Conservation (phyloP, 2,888 invertebrate species). For the Temnothorax unifasciatus region DNA sequence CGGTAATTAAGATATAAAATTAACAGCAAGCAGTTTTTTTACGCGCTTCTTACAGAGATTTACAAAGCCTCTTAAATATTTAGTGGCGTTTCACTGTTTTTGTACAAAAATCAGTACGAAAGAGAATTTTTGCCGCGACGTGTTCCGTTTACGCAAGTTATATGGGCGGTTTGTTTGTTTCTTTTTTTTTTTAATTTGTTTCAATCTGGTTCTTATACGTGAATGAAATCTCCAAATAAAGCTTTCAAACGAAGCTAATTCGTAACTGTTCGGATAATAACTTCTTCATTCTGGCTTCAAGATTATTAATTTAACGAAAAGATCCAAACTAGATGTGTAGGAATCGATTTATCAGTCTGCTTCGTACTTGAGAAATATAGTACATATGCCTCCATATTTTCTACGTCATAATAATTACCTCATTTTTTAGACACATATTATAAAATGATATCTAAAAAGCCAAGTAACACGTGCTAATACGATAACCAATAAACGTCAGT, state of each 20-base stretch:
- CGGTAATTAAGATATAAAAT: conserved; percentile 75
- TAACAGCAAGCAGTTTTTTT: conserved; percentile 65
- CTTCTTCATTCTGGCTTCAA: conserved; percentile 3
- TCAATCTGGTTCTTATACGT: conserved; percentile 15
- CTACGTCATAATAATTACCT: conserved; percentile 21
- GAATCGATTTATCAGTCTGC: conserved; percentile 54
- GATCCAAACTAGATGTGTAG: conserved; percentile 40
- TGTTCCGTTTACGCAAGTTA: conserved; percentile 34
- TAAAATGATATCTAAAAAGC: conserved; percentile 29
- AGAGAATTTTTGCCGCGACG: conserved; percentile 44
- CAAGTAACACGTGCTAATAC: conserved; percentile 20
- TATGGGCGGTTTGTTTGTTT: conserved; percentile 44
- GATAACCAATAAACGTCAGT: conserved; percentile 15
- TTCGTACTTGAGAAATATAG: conserved; percentile 42
- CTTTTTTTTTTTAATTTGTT: conserved; percentile 15
- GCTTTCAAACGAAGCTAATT: conserved; percentile 36
- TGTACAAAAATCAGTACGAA: conserved; percentile 53
- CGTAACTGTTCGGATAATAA: conserved; percentile 1
- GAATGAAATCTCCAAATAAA: conserved; percentile 28
- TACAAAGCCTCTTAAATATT: conserved; percentile 55
- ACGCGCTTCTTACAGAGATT: conserved; percentile 53
- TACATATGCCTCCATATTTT: conserved; percentile 32
- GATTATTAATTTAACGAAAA: conserved; percentile 32
- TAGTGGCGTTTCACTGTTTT: conserved; percentile 46
- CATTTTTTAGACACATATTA: conserved; percentile 31